phyloP scores from a whole-genome alignment of 1,140 invertebrate genomes.

The Chelonus insularis region DNA sequence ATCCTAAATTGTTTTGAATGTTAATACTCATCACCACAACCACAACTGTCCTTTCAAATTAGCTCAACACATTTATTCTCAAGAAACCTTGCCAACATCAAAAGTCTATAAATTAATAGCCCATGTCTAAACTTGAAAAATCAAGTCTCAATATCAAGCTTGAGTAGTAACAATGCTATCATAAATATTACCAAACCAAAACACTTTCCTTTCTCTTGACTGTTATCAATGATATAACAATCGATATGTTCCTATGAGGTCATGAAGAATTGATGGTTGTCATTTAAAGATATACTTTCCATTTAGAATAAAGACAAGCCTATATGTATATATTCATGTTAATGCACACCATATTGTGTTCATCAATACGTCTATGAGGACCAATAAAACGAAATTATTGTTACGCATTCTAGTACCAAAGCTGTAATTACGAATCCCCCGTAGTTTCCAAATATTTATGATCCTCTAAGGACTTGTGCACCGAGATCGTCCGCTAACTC shows the following conservation, averaged over 20 bases:
- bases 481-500: not conserved
- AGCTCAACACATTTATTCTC: too few relatives aligned
- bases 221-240: slow-evolving; percentile 6
- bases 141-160: slow-evolving; percentile 15
- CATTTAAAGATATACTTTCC: slow-evolving; percentile 5
- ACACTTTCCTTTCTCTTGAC: not conserved
- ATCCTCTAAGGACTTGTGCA: slow-evolving; percentile 16
- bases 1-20: too few relatives aligned
- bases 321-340: not conserved
- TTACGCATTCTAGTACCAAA: not conserved
- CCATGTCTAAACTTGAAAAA: too few relatives aligned
- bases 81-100: too few relatives aligned
- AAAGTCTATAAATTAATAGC: too few relatives aligned
- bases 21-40: too few relatives aligned
- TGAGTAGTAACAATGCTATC: not conserved
- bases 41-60: too few relatives aligned
- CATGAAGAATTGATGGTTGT: slow-evolving; percentile 13
- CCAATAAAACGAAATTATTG: slow-evolving; percentile 26
- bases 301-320: not conserved
- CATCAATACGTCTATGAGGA: slow-evolving; percentile 1
- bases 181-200: slow-evolving; percentile 13
- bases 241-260: not conserved
- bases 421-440: slow-evolving; percentile 21
- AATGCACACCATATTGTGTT: not conserved
- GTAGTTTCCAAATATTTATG: slow-evolving; percentile 22